Base-by-base conservation (phyloP, 2,113 vertebrate species). In the Pipa parva region DNA sequence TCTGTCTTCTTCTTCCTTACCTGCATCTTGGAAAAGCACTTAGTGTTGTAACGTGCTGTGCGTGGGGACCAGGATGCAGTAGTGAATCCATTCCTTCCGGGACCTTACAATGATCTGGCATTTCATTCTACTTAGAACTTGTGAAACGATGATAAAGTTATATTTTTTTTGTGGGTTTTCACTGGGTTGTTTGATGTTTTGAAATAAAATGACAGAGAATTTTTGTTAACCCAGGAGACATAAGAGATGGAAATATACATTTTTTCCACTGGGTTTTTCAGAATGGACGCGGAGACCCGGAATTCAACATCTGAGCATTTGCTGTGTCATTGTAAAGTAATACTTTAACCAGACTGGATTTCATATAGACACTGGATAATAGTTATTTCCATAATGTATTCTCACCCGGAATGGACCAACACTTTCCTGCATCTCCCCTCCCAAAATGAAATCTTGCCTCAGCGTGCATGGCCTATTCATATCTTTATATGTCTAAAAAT, bases 1-100 rank as follows among this genome's bases (percentile, higher is more conserved):
- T 29, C 18, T 55, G 28, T 42, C 50, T 63, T 9, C 39, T 27
- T 31, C 7, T 55, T 48, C 46, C 39, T 37, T 24, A 20, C 20
- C 52, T 29, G 37, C 58, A 57, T 72, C 73, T 36, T 61, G 48
- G 63, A 70, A 61, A 70, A 70, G 58, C 66, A 70, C 57, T 70
- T 49, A 45, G 48, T 70, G 57, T 70, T 54, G 66, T 70, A 70
- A 61, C 17, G 66, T 70, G 66, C 66, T 52, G 58, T 70, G 66
- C 51, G 58, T 61, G 57, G 57, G 64, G 49, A 37, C 58, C 48
- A 61, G 66, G 66, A 70, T 70, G 66, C 66, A 70, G 54, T 52
- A 70, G 66, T 70, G 58, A 61, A 52, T 61, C 65, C 76, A 54
- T 51, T 63, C 51, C 74, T 63, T 33, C n/a, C 48, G 20, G 55